Evolutionary conservation across 2,113 vertebrate genomes (phyloP), one percentile per base, ranked within the genome.

Genomic region (Tragulus kanchil): DNA sequence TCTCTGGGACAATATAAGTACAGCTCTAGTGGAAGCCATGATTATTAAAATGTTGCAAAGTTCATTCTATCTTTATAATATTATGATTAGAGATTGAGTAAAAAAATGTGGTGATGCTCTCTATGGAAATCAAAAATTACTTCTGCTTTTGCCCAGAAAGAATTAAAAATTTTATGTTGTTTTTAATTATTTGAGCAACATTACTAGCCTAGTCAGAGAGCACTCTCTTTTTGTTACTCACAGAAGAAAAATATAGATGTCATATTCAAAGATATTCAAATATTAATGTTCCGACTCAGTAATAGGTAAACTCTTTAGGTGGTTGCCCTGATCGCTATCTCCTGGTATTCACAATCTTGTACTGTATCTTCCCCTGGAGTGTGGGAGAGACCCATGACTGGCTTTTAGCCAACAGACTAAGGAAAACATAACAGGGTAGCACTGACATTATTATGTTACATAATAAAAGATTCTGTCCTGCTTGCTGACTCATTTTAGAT

Each of bases 161-260:
- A 31, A 83, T 45, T 56, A 62, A 94, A 75, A 93, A 62, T 56
- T 45, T 64, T 23, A 65, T 59, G 0, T 77, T 48, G 23, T 71
- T 81, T 90, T 93, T 93, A 4, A 69, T 69, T 36, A 91, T 94
- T 89, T 85, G 42, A 89, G 42, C 73, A 96, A 45, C 45, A 48
- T 81, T 56, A 15, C 31, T 89, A 64, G 42, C 5, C 15, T 89
- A 21, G 17, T 52, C 21, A 85, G 8, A 67, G 26, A 23, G 59
- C 15, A 59, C 12, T 54, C 50, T 79, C 8, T 56, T 96, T 95
- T 88, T 65, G 14, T 88, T 84, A 69, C 56, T 50, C 19, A 21
- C 25, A 69, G 14, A 75, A 8, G 23, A 9, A 88, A 89, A 96
- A 67, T n/a, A 56, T 90, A 86, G 82, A 31, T 77, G 59, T 90